Conservation (phyloP, 2,797 vertebrate genomes). For the Oryzias dopingdopingensis region DNA sequence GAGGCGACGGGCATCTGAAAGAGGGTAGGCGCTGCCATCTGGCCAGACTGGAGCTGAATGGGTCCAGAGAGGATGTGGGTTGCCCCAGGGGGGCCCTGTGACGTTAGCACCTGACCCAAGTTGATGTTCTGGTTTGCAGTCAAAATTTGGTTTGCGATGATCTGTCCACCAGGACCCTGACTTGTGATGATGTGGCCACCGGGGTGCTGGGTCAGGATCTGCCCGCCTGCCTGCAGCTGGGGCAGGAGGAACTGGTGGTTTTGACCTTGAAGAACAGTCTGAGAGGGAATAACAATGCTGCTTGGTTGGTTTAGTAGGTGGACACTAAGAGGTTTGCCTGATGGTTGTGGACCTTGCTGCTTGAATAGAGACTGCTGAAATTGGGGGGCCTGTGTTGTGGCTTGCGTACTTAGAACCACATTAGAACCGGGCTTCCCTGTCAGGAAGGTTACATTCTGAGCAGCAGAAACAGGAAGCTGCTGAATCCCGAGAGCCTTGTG, state of each 20-base stretch:
- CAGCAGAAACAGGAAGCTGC: constrained; percentile 76
- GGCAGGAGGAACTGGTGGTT: constrained; percentile 93
- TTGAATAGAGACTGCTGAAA: constrained; percentile 87
- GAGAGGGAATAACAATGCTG: constrained; percentile 93
- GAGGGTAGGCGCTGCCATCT: constrained; percentile 86
- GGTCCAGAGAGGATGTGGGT: constrained; percentile 90
- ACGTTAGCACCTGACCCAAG: constrained; percentile 86
- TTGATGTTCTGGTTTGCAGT: constrained; percentile 92
- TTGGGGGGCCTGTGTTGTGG: constrained; percentile 70
- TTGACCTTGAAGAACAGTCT: constrained; percentile 87
- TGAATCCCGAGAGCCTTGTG: constrained; percentile 78
- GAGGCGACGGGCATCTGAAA: constrained; percentile 94
- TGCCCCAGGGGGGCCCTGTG: constrained; percentile 86
- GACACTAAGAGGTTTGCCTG: constrained; percentile 89
- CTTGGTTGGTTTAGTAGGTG: constrained; percentile 90
- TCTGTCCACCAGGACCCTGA: constrained; percentile 85
- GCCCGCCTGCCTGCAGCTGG: constrained; percentile 85
- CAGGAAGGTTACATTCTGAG: constrained; percentile 91
- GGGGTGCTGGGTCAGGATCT: constrained; percentile 86
- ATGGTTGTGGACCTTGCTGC: constrained; percentile 76
- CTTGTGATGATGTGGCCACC: constrained; percentile 86
- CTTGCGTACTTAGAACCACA: constrained; percentile 84
- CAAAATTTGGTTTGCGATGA: constrained; percentile 88
- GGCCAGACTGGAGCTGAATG: constrained; percentile 89
- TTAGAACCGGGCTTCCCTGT: constrained; percentile 87